A percentile compares a stretch with the other conserved stretches of the same genome.
Evolutionary conservation across 2,113 vertebrate genomes (phyloP).

Genomic region (Heterotilapia buettikoferi): DNA sequence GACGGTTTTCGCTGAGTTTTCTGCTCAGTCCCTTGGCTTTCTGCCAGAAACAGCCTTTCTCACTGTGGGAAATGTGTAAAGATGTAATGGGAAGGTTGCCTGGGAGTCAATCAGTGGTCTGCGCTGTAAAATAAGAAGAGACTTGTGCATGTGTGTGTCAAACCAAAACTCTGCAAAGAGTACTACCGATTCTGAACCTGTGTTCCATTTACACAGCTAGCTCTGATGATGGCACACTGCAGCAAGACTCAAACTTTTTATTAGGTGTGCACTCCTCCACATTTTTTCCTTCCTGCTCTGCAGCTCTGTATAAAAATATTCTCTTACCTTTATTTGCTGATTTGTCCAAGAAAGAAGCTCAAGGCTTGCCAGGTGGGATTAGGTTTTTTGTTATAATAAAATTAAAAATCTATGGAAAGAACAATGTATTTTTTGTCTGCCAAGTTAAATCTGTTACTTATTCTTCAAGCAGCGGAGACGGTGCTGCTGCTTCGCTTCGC

Average conservation of each 20-base stretch:
- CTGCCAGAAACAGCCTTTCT: conserved; percentile 39
- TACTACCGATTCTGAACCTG: conserved; percentile 12
- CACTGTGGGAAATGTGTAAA: conserved; percentile 44
- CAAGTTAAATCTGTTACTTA: background rate
- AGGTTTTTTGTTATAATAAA: background rate
- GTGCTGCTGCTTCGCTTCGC: background rate
- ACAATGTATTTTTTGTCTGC: background rate
- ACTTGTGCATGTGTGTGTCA: background rate
- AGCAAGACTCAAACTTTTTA: conserved; percentile 11
- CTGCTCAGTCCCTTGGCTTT: background rate
- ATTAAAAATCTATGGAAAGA: background rate
- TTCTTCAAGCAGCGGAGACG: background rate
- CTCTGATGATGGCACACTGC: conserved; percentile 5
- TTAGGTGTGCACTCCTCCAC: conserved; percentile 1
- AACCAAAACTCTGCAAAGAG: conserved; percentile 2
- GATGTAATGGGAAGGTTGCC: conserved; percentile 41
- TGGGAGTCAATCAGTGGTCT: conserved; percentile 26
- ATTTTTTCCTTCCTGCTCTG: conserved; percentile 8
- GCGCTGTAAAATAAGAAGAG: conserved; percentile 4
- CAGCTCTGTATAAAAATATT: conserved; percentile 1
- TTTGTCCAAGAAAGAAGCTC: background rate
- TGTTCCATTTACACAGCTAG: background rate
- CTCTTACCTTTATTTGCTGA: conserved; percentile 5
- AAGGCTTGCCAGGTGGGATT: background rate
- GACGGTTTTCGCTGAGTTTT: conserved; percentile 5